A percentile compares a stretch with the other conserved stretches of the same genome.
Evolutionary conservation across 2,797 vertebrate genomes (phyloP).

Genomic region (Pterois miles): DNA sequence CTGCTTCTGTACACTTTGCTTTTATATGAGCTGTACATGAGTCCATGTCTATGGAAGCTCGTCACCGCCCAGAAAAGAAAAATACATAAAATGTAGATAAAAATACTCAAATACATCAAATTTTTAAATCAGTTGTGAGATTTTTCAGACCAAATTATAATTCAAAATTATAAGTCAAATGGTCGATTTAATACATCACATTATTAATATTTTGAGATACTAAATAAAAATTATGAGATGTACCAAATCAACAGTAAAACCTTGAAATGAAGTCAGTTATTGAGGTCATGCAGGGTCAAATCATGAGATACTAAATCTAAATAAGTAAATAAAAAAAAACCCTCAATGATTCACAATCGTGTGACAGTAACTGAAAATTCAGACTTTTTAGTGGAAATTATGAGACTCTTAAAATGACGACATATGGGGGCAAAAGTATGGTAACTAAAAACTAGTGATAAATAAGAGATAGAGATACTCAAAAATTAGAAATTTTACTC

Average conservation of each 20-base stretch:
- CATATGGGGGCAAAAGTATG: neutral
- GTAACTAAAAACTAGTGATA: neutral
- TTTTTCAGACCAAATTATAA: neutral
- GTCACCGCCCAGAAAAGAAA: neutral
- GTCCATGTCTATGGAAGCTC: slow-evolving; percentile 14
- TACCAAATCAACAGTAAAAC: no score
- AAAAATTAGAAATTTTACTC: no score
- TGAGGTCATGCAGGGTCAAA: no score
- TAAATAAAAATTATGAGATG: neutral
- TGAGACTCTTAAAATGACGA: neutral
- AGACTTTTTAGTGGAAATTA: neutral
- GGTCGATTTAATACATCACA: neutral
- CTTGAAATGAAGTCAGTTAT: neutral
- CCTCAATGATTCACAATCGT: no score
- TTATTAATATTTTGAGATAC: neutral
- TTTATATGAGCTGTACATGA: slow-evolving; percentile 22
- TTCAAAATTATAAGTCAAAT: neutral
- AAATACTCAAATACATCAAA: neutral
- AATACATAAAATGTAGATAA: neutral
- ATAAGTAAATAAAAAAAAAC: no score
- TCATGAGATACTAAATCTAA: neutral
- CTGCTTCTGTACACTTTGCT: slow-evolving; percentile 24
- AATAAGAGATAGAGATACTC: neutral
- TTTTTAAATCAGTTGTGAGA: neutral
- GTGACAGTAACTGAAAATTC: no score